Percentiles rank a stretch among this genome's conserved stretches.
phyloP scores from a whole-genome alignment of 2,113 vertebrate species.

The Mandrillus leucophaeus region DNA sequence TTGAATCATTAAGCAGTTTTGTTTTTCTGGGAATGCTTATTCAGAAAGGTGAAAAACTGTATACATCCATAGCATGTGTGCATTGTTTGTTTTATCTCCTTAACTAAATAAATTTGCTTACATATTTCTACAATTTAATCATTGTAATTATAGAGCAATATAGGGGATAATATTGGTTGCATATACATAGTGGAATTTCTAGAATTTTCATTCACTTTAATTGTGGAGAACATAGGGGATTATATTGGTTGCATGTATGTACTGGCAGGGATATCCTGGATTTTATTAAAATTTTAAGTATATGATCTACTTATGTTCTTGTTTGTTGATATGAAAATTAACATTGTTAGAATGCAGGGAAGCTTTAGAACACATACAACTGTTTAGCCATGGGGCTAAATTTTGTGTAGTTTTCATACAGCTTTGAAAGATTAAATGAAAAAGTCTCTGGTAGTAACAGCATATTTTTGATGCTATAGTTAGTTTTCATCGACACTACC shows the following conservation, averaged over 20 bases:
- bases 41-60: constrained; percentile 58
- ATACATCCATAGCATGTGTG: constrained; percentile 63
- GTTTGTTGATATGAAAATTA: constrained; percentile 43
- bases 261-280: constrained; percentile 66
- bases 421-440: constrained; percentile 58
- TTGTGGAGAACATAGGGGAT: constrained; percentile 65
- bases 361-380: constrained; percentile 39
- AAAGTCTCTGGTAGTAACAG: constrained; percentile 39
- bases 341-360: constrained; percentile 1
- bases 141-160: constrained; percentile 67
- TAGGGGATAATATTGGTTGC: constrained; percentile 49
- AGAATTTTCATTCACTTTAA: constrained; percentile 47
- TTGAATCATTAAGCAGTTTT: constrained; percentile 41
- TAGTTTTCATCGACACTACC: background rate
- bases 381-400: constrained; percentile 5
- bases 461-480: background rate
- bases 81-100: constrained; percentile 63
- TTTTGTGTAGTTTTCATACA: constrained; percentile 37
- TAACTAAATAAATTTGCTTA: constrained; percentile 67
- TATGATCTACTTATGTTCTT: constrained; percentile 59
- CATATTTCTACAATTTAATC: constrained; percentile 64
- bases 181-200: background rate
- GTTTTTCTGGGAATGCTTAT: constrained; percentile 61
- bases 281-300: constrained; percentile 58
- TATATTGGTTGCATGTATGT: constrained; percentile 72